Evolutionary conservation across 1,140 invertebrate genomes (phyloP), one percentile per base, ranked within the genome.

Genomic region (Brachionus paranguensis): DNA sequence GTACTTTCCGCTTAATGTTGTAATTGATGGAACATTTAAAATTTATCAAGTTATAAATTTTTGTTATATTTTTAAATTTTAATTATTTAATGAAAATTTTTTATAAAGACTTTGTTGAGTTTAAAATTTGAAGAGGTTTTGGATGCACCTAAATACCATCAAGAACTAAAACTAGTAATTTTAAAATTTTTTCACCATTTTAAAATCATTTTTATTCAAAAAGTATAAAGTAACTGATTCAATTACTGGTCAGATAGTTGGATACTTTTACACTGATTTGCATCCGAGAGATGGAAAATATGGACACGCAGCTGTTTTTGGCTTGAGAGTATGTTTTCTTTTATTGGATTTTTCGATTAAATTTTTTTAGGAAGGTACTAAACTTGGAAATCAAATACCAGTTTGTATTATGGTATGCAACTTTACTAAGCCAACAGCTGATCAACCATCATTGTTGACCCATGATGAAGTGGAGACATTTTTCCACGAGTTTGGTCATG

Each of bases 401-500:
- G 89, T 91, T 37, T 89, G 87, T 81, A 91, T 90, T 55, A 91
- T 92, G 91, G 88, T 92, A 33, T 89, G 90, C 14, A 92, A 92
- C 87, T 91, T 92, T 86, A 90, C 90, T 6, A 91, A 91, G 85
- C 89, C 91, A 41, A 91, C 88, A 43, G 86, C 84, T 27, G 90
- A 90, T 76, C 89, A 90, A 85, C 91, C 91, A 10, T 89, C 91
- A 6, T 86, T 92, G 8, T 87, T 92, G 12, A 88, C 89, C 76
- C 91, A 92, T 86, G 89, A 91, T 86, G 91, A 92, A 87, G 91
- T 91, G 14, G 90, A 91, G 85, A 91, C 91, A 10, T 91, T 89
- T 84, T 92, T 92, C 86, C 91, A 92, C 87, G 91, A 92, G 85
- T 92, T 92, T 89, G 91, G 91, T 43, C 91, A 91, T 86, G 89